A percentile compares a stretch with the other conserved stretches of the same genome.
Evolutionary conservation across 2,797 vertebrate genomes (phyloP).

Genomic region (Triplophysa bombifrons): DNA sequence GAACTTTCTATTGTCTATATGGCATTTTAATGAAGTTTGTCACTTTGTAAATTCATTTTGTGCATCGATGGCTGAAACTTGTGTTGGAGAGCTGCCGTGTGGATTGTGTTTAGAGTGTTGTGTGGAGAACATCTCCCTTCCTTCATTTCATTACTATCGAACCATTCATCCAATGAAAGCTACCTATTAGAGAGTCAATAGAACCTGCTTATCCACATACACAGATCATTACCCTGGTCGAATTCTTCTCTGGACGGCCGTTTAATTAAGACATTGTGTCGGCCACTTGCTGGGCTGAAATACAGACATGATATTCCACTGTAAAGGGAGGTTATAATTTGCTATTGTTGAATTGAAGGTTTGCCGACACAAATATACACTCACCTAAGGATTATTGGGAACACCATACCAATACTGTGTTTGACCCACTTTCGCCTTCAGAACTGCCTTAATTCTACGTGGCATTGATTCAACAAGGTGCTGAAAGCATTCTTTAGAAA

Average conservation of each 20-base stretch:
- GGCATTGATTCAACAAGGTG: too few species aligned
- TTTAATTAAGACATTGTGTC: conserved; percentile 61
- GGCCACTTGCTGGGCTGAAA: neutral
- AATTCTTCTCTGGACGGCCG: conserved; percentile 60
- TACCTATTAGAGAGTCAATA: conserved; percentile 64
- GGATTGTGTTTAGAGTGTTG: conserved; percentile 55
- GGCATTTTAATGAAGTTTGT: conserved; percentile 51
- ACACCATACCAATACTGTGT: too few species aligned
- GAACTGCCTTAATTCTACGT: too few species aligned
- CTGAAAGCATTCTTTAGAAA: too few species aligned
- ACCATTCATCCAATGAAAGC: conserved; percentile 63
- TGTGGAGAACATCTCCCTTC: conserved; percentile 57
- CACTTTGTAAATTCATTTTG: conserved; percentile 47
- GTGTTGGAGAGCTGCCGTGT: conserved; percentile 53
- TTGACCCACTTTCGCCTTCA: too few species aligned
- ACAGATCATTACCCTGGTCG: conserved; percentile 59
- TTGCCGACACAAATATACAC: neutral
- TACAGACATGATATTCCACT: neutral
- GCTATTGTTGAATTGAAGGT: neutral
- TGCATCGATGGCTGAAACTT: conserved; percentile 52
- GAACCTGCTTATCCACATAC: conserved; percentile 61
- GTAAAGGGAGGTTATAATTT: neutral
- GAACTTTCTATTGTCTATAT: conserved; percentile 3
- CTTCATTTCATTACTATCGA: conserved; percentile 64
- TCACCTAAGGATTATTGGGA: too few species aligned